Evolutionary conservation across 2,113 vertebrate genomes (phyloP).

Genomic region (Lynx canadensis): DNA sequence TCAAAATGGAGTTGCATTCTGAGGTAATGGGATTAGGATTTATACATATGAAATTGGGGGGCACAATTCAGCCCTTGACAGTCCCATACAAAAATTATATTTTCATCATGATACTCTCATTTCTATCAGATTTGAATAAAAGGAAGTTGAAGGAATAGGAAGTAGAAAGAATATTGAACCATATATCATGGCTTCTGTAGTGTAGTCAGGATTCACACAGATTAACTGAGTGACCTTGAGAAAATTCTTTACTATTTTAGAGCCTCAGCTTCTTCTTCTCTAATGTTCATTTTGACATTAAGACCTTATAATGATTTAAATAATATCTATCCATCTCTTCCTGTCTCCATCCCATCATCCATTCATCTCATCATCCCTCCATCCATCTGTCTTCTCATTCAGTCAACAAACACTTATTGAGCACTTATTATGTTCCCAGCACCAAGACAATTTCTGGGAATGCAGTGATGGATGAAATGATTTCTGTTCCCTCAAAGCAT

Average conservation of each 20-base stretch:
- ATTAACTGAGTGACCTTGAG: background rate
- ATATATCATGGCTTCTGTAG: background rate
- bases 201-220: background rate
- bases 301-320: conserved; percentile 12
- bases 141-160: background rate
- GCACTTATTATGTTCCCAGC: background rate
- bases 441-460: conserved; percentile 22
- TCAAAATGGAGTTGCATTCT: background rate
- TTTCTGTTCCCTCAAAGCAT: background rate
- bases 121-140: background rate
- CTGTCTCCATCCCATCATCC: background rate
- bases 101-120: background rate
- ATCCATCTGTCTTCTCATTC: conserved; percentile 14
- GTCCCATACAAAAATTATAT: background rate
- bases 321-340: background rate
- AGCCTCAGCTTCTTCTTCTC: background rate
- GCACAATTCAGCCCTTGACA: background rate
- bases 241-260: background rate
- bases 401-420: conserved; percentile 12
- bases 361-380: background rate
- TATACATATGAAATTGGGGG: background rate
- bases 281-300: background rate
- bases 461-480: conserved; percentile 22
- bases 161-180: background rate
- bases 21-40: background rate